Base-by-base conservation (phyloP, 2,888 invertebrate species). In the Drosophila limbata region DNA sequence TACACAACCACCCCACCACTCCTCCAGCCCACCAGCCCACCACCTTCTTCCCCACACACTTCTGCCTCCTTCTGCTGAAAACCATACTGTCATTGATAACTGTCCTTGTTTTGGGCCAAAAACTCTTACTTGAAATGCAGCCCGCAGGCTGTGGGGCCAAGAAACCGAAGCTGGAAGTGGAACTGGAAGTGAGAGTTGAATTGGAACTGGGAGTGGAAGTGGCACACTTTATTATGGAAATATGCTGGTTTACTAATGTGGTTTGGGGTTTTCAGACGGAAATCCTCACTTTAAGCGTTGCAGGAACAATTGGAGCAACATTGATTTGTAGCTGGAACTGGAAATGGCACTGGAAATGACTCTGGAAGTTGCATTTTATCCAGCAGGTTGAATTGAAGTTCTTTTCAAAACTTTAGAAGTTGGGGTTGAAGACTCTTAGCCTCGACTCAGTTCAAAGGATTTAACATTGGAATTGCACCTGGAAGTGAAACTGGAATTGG, bases 221-320 rank as follows among this genome's bases (percentile, higher is more conserved):
- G 68, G 48, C 48, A 39, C 70, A 70, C 81, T 90, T 90, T 85
- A 88, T 89, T 89, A 87, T 84, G 87, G 87, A 85, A 90, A 89
- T 82, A 64, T 60, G 81, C 52, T 44, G 67, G 65, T 17, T 42
- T 42, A 50, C 45, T 2, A 25, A 11, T 60, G 62, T 8, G 25
- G 13, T 28, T 8, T 28, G 28, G 3, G 37, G 5, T 6, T 39
- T 0, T 39, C 3, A 2, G 8, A 15, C 2, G 37, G 8, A 39
- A 39, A 39, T 37, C 4, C 6, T 2, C n/a, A 37, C n/a, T 37
- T 37, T 3, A 15, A 39, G n/a, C 13, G 25, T 28, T 1, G 25
- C 6, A 6, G 8, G 8, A 28, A 8, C 25, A 8, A 28, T 28
- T 28, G 25, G 1, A 21, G 21, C 1, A 3, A 2, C 21, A 21